A percentile compares a stretch with the other conserved stretches of the same genome.
Evolutionary conservation across 2,113 vertebrate species (phyloP).

Genomic region (Danio rerio): DNA sequence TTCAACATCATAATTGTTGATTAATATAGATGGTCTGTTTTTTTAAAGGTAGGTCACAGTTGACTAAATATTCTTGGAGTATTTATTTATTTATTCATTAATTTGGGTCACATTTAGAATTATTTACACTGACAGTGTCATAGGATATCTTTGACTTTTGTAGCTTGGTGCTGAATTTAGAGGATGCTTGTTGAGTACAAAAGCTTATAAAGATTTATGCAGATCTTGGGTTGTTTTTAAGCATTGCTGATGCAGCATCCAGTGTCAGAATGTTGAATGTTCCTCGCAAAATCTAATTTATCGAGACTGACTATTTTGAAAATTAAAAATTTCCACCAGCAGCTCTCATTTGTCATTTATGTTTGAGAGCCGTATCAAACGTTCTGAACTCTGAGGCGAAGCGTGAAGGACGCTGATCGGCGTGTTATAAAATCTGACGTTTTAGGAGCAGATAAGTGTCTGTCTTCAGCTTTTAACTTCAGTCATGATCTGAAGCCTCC

Average conservation of each 20-base stretch:
- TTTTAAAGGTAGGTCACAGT: not conserved
- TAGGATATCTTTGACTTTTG: not conserved
- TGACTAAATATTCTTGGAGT: not conserved
- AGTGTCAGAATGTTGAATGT: not conserved
- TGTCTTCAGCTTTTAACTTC: slow-evolving; percentile 1
- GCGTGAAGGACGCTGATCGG: not conserved
- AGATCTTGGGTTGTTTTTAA: slow-evolving; percentile 14
- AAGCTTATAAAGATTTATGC: not conserved
- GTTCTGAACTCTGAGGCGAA: slow-evolving; percentile 10
- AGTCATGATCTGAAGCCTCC: not conserved
- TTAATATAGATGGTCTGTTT: not conserved
- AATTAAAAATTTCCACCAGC: not conserved
- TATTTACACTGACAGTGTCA: slow-evolving; percentile 14
- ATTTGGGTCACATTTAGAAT: not conserved
- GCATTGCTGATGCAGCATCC: slow-evolving; percentile 8
- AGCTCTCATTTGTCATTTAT: slow-evolving; percentile 19
- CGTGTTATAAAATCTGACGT: slow-evolving; percentile 19
- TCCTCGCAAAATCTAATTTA: not conserved
- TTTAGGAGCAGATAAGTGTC: slow-evolving; percentile 1
- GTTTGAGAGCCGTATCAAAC: not conserved
- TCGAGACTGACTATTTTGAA: not conserved
- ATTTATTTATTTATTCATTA: not conserved
- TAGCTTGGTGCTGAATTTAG: not conserved
- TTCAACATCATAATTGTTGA: not conserved
- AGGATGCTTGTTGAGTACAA: not conserved